Evolutionary conservation across 2,888 invertebrate genomes (phyloP).

Genomic region (Lepidocyrtoides sp.): DNA sequence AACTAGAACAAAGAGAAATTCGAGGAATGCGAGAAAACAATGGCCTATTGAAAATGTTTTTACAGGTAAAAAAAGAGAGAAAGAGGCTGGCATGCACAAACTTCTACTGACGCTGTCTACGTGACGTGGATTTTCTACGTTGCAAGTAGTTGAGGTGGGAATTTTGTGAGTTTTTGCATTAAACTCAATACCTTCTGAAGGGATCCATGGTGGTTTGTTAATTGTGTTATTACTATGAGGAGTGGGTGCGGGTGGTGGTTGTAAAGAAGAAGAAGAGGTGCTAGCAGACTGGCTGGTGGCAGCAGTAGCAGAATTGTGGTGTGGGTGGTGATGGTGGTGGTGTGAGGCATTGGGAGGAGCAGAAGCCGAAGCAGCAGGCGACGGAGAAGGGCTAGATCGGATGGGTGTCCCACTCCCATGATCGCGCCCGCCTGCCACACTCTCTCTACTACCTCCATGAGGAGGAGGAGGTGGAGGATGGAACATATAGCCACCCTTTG

Average conservation of each 20-base stretch:
- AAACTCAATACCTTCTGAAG: slow-evolving; percentile 83
- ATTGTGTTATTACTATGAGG: slow-evolving; percentile 88
- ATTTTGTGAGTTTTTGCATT: not conserved
- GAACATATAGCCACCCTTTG: slow-evolving; percentile 85
- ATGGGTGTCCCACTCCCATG: slow-evolving; percentile 85
- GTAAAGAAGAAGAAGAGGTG: slow-evolving; percentile 88
- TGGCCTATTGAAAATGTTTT: not conserved
- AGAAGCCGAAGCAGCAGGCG: slow-evolving; percentile 76
- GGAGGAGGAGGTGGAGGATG: slow-evolving; percentile 83
- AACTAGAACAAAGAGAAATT: too few species aligned
- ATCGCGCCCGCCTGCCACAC: slow-evolving; percentile 85
- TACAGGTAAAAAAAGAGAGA: not conserved
- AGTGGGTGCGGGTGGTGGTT: slow-evolving; percentile 89
- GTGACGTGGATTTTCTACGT: too few species aligned
- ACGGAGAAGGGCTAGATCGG: slow-evolving; percentile 83
- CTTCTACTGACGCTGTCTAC: not conserved
- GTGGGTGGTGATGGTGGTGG: slow-evolving; percentile 73
- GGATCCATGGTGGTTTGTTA: slow-evolving; percentile 84
- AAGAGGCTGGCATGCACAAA: not conserved
- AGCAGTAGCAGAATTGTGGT: slow-evolving; percentile 67
- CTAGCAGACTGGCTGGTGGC: slow-evolving; percentile 86
- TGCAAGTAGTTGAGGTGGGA: not conserved
- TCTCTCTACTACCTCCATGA: slow-evolving; percentile 82
- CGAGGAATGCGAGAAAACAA: not conserved
- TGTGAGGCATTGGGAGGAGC: slow-evolving; percentile 61